Conservation (phyloP, 35 echinoderm and acorn worm genomes). For the Hemicentrotus pulcherrimus region DNA sequence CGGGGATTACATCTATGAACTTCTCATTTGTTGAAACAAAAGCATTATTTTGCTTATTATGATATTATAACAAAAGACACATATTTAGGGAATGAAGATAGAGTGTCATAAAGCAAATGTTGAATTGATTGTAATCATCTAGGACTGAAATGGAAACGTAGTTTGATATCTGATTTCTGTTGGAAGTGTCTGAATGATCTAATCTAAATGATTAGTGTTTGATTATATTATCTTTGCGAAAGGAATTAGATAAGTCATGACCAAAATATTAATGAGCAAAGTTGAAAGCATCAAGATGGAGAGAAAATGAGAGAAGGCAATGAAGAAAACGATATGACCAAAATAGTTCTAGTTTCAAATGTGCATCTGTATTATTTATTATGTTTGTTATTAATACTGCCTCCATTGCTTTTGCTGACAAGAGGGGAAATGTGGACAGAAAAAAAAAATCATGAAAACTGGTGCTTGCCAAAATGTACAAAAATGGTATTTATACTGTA, state of each 20-base stretch:
- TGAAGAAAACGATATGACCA: neutral
- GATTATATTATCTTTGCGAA: neutral
- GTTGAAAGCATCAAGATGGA: neutral
- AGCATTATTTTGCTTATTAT: no score
- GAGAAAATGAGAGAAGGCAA: neutral
- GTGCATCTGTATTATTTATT: neutral
- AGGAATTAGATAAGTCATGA: neutral
- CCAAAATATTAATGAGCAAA: neutral
- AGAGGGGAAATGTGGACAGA: neutral
- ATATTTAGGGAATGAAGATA: neutral
- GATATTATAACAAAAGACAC: no score
- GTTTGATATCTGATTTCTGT: neutral
- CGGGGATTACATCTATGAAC: no score
- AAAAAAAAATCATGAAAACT: slow-evolving; percentile 22
- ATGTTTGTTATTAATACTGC: neutral
- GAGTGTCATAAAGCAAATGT: neutral
- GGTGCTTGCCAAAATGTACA: slow-evolving; percentile 44
- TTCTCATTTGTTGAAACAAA: no score
- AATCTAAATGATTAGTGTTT: neutral
- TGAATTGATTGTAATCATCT: neutral
- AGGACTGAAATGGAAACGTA: neutral
- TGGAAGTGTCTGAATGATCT: neutral
- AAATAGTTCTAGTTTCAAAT: neutral
- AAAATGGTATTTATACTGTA: slow-evolving; percentile 27
- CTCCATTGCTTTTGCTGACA: neutral